phyloP scores from a whole-genome alignment of 2,888 invertebrate genomes.

The Resseliella maxima region DNA sequence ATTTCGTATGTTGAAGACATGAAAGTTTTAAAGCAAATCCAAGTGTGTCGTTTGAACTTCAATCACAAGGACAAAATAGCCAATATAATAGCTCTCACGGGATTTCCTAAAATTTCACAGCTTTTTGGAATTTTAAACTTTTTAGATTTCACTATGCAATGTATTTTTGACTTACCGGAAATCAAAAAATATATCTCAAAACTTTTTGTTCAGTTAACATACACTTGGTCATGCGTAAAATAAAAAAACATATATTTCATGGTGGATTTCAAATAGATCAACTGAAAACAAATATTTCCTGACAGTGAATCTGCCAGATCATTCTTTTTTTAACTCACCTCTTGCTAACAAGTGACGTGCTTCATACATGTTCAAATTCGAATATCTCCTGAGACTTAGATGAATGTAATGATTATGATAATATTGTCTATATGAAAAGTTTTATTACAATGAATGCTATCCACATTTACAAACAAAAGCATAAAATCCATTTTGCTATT shows the following conservation, averaged over 20 bases:
- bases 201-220: too few relatives aligned
- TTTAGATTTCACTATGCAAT: background rate
- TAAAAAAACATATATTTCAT: too few relatives aligned
- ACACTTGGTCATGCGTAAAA: too few relatives aligned
- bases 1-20: too few relatives aligned
- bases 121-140: background rate
- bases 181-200: too few relatives aligned
- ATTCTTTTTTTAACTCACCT: background rate
- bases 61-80: background rate
- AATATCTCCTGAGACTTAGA: background rate
- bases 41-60: conserved; percentile 1
- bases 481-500: conserved; percentile 47
- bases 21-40: background rate
- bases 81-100: background rate
- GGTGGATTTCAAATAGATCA: too few relatives aligned
- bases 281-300: too few relatives aligned
- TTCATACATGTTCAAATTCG: background rate
- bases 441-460: background rate
- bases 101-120: background rate
- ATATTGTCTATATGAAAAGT: conserved; percentile 13
- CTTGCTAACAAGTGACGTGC: background rate
- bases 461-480: background rate
- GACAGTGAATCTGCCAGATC: background rate
- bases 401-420: conserved; percentile 34
- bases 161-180: background rate